These are phyloP conservation scores for Pristis pectinata DNA, from an alignment of 2,797 vertebrate species.

Conservation along the genomic window DNA sequence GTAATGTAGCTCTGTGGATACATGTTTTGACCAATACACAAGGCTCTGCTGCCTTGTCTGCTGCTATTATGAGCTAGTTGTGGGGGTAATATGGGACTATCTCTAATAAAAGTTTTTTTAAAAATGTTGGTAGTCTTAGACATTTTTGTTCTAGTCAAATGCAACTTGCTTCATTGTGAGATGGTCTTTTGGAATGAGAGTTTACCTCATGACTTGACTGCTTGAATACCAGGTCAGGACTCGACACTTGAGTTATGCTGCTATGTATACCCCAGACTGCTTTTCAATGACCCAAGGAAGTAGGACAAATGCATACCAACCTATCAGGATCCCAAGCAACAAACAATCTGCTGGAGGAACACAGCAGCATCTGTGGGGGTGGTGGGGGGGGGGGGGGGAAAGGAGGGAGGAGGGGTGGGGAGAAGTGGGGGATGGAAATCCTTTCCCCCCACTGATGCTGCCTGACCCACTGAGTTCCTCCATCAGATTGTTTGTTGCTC, in stretches of 20 bases:
- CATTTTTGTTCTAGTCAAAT: not conserved
- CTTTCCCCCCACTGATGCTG: too few relatives aligned
- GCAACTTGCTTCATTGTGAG: not conserved
- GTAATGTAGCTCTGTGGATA: not conserved
- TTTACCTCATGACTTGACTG: not conserved
- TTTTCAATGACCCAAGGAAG: not conserved
- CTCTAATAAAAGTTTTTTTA: not conserved
- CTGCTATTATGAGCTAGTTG: not conserved
- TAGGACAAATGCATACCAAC: not conserved
- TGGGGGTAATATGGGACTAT: not conserved
- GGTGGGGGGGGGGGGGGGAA: too few relatives aligned
- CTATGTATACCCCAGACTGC: not conserved
- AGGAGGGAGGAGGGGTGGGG: too few relatives aligned
- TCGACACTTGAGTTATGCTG: not conserved
- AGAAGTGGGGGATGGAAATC: too few relatives aligned
- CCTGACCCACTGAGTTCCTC: too few relatives aligned
- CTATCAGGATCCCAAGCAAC: not conserved
- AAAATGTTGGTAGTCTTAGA: not conserved
- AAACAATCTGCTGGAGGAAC: too few relatives aligned
- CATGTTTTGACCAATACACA: not conserved
- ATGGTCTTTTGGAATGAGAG: not conserved
- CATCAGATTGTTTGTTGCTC: too few relatives aligned
- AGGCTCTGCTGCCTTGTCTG: not conserved
- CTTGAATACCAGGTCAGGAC: not conserved
- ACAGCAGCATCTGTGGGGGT: too few relatives aligned